Conservation (phyloP, 2,888 invertebrate species). For the Sipha maydis region DNA sequence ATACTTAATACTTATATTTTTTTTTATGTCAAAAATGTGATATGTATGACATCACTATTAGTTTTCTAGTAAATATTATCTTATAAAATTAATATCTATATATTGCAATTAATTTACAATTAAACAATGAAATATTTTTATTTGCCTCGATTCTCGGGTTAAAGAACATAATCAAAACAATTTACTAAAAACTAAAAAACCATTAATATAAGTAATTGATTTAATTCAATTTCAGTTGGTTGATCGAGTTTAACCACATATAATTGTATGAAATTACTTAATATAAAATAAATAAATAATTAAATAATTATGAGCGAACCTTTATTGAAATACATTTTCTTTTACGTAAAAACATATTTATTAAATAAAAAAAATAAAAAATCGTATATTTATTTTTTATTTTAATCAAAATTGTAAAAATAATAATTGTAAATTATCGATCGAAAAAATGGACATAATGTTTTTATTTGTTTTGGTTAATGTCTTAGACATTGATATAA, state of each 20-base stretch:
- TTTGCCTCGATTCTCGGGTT: too few relatives aligned
- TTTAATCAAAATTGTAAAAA: not conserved
- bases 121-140: not conserved
- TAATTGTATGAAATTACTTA: too few relatives aligned
- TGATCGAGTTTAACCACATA: not conserved
- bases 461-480: not conserved
- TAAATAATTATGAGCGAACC: too few relatives aligned
- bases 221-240: not conserved
- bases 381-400: not conserved
- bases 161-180: too few relatives aligned
- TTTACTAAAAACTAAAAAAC: too few relatives aligned
- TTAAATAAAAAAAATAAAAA: not conserved
- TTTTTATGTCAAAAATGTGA: not conserved
- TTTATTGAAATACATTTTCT: too few relatives aligned
- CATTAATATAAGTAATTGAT: not conserved
- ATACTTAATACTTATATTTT: not conserved
- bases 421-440: not conserved
- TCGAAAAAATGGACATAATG: not conserved
- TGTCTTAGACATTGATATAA: not conserved
- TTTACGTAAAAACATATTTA: not conserved
- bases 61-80: not conserved
- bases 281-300: too few relatives aligned
- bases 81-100: constrained; percentile 1
- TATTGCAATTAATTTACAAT: not conserved
- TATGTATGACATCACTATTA: not conserved